Conservation (phyloP, 2,888 invertebrate genomes). For the Phorcus lineatus region DNA sequence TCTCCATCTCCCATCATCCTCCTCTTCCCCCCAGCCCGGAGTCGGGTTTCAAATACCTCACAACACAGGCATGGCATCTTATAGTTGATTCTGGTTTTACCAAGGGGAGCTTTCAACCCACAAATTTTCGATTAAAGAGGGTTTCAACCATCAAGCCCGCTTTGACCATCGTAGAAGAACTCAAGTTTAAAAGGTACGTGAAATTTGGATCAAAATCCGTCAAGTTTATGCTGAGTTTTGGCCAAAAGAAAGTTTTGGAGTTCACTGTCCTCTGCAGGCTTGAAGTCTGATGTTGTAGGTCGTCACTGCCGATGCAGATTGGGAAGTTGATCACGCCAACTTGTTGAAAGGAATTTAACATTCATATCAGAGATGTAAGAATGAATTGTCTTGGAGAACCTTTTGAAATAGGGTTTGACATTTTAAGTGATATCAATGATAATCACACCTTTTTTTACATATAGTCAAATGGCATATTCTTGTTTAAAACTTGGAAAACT, state of each 20-base stretch:
- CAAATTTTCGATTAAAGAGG: conserved; percentile 28
- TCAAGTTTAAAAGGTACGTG: not conserved
- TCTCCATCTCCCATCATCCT: not conserved
- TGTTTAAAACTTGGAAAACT: not conserved
- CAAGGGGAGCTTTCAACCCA: conserved; percentile 39
- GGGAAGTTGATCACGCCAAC: no score
- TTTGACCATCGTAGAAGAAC: conserved; percentile 10
- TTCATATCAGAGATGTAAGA: no score
- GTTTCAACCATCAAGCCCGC: conserved; percentile 12
- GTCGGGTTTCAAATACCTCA: conserved; percentile 17
- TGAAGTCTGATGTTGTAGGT: no score
- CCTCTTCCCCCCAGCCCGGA: not conserved
- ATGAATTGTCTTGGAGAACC: no score
- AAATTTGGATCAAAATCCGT: not conserved
- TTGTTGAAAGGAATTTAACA: no score
- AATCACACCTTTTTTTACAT: not conserved
- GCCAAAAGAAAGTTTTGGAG: conserved; percentile 3
- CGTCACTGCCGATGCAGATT: no score
- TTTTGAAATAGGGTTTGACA: no score
- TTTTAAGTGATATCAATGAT: no score
- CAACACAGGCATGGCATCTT: conserved; percentile 39
- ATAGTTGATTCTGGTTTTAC: conserved; percentile 45
- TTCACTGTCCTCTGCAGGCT: not conserved
- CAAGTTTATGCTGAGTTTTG: not conserved
- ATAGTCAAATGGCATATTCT: not conserved